These are phyloP conservation scores for Macrosoma leucophasiata DNA, from an alignment of 2,888 invertebrate species.

Conservation along the genomic window DNA sequence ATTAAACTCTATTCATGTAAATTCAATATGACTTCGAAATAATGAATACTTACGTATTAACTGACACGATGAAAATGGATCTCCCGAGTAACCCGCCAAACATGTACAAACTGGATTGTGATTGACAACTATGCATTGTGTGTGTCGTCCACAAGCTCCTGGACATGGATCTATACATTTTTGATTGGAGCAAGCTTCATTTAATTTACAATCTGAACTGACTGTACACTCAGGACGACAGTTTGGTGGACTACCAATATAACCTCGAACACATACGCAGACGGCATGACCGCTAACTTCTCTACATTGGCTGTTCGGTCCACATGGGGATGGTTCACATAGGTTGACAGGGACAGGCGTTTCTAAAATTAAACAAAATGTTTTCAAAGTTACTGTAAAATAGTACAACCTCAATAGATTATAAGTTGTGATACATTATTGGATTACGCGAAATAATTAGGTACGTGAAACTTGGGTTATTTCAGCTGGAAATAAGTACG, in stretches of 20 bases:
- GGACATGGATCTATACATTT: slow-evolving; percentile 86
- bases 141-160: slow-evolving; percentile 80
- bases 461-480: too few species aligned
- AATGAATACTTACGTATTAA: slow-evolving; percentile 53
- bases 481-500: too few species aligned
- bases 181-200: slow-evolving; percentile 83
- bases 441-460: too few species aligned
- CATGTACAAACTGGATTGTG: slow-evolving; percentile 82
- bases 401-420: too few species aligned
- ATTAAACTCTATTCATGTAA: neutral
- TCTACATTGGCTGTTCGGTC: slow-evolving; percentile 83
- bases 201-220: slow-evolving; percentile 82
- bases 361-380: slow-evolving; percentile 38
- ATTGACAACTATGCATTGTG: slow-evolving; percentile 77
- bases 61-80: slow-evolving; percentile 82
- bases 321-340: slow-evolving; percentile 75
- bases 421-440: too few species aligned
- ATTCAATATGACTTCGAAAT: neutral
- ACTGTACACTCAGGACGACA: slow-evolving; percentile 87
- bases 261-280: slow-evolving; percentile 82
- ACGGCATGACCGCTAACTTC: slow-evolving; percentile 81
- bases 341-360: slow-evolving; percentile 36
- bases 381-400: neutral
- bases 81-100: slow-evolving; percentile 78
- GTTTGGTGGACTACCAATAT: slow-evolving; percentile 81